Conservation (phyloP, 2,113 vertebrate genomes). For the Cephalopterus ornatus region DNA sequence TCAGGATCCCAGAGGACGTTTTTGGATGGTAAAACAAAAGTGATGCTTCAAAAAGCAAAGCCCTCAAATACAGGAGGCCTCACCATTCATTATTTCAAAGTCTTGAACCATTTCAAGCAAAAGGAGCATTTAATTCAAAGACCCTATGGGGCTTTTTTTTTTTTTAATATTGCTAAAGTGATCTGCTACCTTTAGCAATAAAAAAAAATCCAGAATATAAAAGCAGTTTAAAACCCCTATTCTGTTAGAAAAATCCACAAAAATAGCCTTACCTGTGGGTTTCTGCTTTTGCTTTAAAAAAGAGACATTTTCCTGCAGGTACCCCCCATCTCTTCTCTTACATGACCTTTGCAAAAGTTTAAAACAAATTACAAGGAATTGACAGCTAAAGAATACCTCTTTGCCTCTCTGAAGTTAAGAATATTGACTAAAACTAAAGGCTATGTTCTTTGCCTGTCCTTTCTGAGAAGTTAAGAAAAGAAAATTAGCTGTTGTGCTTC, state of each 20-base stretch:
- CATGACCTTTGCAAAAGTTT: neutral
- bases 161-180: neutral
- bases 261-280: neutral
- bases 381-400: neutral
- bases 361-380: neutral
- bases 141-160: neutral
- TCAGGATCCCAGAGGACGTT: neutral
- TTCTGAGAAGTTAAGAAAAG: neutral
- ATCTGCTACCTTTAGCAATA: neutral
- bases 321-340: neutral
- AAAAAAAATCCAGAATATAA: neutral
- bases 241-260: conserved; percentile 8
- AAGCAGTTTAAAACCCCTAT: neutral
- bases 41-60: neutral
- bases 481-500: neutral
- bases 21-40: conserved; percentile 43
- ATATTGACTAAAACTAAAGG: neutral
- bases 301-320: neutral
- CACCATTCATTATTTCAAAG: neutral
- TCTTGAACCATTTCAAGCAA: conserved; percentile 6
- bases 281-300: neutral
- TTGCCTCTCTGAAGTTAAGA: neutral
- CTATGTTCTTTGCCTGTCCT: neutral
- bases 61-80: neutral
- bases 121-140: conserved; percentile 31